Percentiles rank a stretch among this genome's conserved stretches.
These are phyloP conservation scores for Drosophila ironensis DNA, from an alignment of 1,140 invertebrate species.

Conservation along the genomic window DNA sequence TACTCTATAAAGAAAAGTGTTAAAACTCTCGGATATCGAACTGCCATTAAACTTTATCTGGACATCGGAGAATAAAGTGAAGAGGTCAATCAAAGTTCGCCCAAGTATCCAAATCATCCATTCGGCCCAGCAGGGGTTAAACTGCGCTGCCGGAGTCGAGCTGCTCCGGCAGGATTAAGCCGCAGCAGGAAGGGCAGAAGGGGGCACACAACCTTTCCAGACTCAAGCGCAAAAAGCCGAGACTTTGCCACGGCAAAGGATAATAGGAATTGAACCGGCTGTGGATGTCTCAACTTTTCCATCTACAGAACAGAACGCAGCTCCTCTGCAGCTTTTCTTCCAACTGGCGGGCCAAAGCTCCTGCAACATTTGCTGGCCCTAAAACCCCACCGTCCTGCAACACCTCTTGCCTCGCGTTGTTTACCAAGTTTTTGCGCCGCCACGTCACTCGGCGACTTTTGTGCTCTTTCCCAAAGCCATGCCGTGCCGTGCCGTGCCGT, in stretches of 20 bases:
- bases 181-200: not conserved
- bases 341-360: slow-evolving; percentile 12
- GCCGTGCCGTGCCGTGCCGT: too few species aligned
- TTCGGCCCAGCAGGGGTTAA: slow-evolving; percentile 39
- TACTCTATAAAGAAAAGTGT: too few species aligned
- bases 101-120: slow-evolving; percentile 32
- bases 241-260: slow-evolving; percentile 46
- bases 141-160: too few species aligned
- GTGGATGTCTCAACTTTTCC: slow-evolving; percentile 60
- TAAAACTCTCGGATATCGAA: too few species aligned
- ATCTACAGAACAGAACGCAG: slow-evolving; percentile 13
- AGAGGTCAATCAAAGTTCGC: slow-evolving; percentile 42
- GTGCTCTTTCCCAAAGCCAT: slow-evolving; percentile 20
- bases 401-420: slow-evolving; percentile 42
- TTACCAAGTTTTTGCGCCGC: slow-evolving; percentile 61
- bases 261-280: slow-evolving; percentile 67
- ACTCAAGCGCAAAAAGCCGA: slow-evolving; percentile 9
- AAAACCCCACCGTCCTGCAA: slow-evolving; percentile 1
- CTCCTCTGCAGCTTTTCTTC: slow-evolving; percentile 11
- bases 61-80: slow-evolving; percentile 31
- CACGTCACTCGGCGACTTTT: slow-evolving; percentile 45
- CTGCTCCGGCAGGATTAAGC: too few species aligned
- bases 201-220: not conserved
- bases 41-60: slow-evolving; percentile 28
- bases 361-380: slow-evolving; percentile 48